A percentile compares a stretch with the other conserved stretches of the same genome.
Evolutionary conservation across 2,113 vertebrate species (phyloP).

Genomic region (Coreoperca whiteheadi): DNA sequence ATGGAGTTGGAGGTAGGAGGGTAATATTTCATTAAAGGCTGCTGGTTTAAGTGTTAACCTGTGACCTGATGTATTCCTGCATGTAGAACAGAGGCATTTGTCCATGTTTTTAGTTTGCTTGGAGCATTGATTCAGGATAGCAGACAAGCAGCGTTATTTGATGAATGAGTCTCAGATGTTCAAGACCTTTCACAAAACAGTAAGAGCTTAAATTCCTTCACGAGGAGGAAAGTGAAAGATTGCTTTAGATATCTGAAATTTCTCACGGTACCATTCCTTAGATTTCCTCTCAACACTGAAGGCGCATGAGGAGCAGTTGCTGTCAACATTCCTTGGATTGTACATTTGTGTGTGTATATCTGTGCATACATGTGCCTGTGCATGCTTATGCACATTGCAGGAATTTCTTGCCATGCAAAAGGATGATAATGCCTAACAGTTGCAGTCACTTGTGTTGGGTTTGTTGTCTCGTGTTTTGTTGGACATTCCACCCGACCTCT

Average conservation of each 20-base stretch:
- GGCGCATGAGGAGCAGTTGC: conserved; percentile 68
- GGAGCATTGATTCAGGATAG: conserved; percentile 1
- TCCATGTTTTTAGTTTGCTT: conserved; percentile 39
- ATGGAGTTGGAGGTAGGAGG: conserved; percentile 45
- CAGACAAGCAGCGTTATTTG: conserved; percentile 34
- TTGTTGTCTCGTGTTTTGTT: conserved; percentile 57
- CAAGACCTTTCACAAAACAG: conserved; percentile 54
- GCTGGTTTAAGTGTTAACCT: conserved; percentile 64
- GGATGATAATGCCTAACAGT: conserved; percentile 71
- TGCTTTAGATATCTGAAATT: conserved; percentile 74
- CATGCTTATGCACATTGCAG: conserved; percentile 48
- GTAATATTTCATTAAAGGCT: conserved; percentile 63
- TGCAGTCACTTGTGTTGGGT: conserved; percentile 56
- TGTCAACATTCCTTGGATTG: conserved; percentile 63
- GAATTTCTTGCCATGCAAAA: conserved; percentile 62
- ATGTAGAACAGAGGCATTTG: conserved; percentile 36
- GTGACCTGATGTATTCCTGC: conserved; percentile 44
- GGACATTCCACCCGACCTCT: conserved; percentile 50
- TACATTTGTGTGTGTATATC: conserved; percentile 35
- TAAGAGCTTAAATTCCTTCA: conserved; percentile 64
- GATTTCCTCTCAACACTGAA: conserved; percentile 67
- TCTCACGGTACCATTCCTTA: conserved; percentile 62
- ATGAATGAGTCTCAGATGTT: conserved; percentile 75
- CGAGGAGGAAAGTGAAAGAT: conserved; percentile 78
- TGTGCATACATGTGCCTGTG: conserved; percentile 24